phyloP scores from a whole-genome alignment of 2,113 vertebrate genomes.

The Neogale vison region DNA sequence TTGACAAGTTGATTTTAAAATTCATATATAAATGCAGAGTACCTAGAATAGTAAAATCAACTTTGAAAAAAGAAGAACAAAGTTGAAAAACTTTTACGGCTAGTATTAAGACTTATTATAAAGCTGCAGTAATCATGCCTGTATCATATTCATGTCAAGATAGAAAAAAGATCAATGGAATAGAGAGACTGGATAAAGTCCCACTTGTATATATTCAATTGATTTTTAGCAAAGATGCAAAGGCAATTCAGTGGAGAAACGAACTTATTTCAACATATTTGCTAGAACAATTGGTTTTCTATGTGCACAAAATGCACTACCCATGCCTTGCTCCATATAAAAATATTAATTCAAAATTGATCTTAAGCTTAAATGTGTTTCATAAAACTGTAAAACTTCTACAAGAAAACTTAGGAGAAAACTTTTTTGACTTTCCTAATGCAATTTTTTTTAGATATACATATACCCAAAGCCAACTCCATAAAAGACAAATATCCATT shows the following conservation, averaged over 20 bases:
- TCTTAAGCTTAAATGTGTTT: neutral
- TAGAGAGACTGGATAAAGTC: neutral
- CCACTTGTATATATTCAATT: neutral
- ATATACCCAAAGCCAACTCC: neutral
- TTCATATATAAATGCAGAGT: neutral
- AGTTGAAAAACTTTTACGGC: neutral
- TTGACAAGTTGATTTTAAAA: neutral
- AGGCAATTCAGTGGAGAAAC: neutral
- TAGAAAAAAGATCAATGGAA: neutral
- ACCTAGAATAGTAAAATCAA: neutral
- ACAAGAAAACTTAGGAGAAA: neutral
- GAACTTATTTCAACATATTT: neutral
- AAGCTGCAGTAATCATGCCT: neutral
- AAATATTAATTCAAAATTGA: neutral
- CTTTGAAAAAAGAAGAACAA: neutral
- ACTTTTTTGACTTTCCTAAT: neutral
- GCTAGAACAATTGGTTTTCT: neutral
- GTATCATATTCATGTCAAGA: neutral
- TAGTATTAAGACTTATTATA: neutral
- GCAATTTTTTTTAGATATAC: neutral
- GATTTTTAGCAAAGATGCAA: slow-evolving; percentile 2
- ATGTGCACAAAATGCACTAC: neutral
- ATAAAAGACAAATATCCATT: neutral
- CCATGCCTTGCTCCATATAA: neutral
- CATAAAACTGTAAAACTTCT: neutral